Percentiles rank a stretch among this genome's conserved stretches.
Conservation (phyloP, 2,113 vertebrate species). For the Pipra filicauda region DNA sequence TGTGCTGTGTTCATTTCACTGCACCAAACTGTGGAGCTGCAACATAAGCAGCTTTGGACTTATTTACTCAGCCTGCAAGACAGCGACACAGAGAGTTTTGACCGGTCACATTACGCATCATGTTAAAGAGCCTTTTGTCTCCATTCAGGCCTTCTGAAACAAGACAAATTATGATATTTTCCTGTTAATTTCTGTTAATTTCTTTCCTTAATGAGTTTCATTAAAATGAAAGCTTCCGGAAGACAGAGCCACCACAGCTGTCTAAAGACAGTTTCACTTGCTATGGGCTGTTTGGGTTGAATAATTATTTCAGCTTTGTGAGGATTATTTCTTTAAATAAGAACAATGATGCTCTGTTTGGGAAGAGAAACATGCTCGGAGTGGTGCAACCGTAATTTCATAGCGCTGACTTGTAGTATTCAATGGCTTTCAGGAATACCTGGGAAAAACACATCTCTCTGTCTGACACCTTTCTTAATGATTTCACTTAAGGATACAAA, state of each 20-base stretch:
- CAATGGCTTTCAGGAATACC: constrained; percentile 62
- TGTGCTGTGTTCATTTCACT: neutral
- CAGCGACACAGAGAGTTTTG: constrained; percentile 28
- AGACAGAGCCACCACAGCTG: constrained; percentile 77
- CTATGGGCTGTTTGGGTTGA: constrained; percentile 71
- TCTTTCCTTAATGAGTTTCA: constrained; percentile 79
- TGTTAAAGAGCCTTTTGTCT: constrained; percentile 74
- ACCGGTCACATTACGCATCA: constrained; percentile 66
- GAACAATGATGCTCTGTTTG: constrained; percentile 64
- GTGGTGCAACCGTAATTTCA: constrained; percentile 6
- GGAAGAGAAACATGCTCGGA: constrained; percentile 47
- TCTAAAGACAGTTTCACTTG: constrained; percentile 75
- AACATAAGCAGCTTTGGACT: neutral
- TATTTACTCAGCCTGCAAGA: neutral
- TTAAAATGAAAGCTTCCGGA: constrained; percentile 79
- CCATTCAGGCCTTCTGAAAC: constrained; percentile 75
- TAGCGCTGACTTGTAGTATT: constrained; percentile 30
- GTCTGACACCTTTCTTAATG: neutral
- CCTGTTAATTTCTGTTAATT: constrained; percentile 79
- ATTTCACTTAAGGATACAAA: constrained; percentile 32
- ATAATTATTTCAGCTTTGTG: constrained; percentile 74
- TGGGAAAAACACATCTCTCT: constrained; percentile 58
- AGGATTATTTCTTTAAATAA: constrained; percentile 71
- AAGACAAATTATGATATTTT: constrained; percentile 81
- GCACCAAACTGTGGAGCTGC: constrained; percentile 7